phyloP scores from a whole-genome alignment of 2,888 invertebrate genomes.

The Heliconius ismenius region DNA sequence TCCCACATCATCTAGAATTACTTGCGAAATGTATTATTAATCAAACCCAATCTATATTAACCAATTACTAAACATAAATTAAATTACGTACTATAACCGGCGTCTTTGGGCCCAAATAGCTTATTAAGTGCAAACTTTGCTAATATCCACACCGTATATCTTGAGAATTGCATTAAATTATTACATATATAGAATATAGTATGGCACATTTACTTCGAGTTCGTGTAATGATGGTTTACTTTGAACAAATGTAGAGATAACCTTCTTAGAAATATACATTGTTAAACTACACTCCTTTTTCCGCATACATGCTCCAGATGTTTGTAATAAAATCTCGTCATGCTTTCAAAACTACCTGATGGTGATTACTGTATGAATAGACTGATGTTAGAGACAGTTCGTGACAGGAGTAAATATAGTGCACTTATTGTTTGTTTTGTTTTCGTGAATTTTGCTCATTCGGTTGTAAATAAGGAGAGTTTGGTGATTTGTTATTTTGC shows the following conservation, averaged over 20 bases:
- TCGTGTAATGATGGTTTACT: constrained; percentile 8
- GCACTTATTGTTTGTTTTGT: background rate
- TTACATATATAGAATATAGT: background rate
- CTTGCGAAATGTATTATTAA: background rate
- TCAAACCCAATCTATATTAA: constrained; percentile 3
- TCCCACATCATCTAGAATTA: background rate
- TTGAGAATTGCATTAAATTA: constrained; percentile 17
- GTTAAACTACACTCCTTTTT: constrained; percentile 24
- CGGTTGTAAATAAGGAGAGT: background rate
- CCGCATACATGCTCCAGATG: constrained; percentile 36
- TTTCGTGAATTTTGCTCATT: background rate
- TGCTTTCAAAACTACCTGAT: constrained; percentile 35
- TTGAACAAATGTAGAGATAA: constrained; percentile 10
- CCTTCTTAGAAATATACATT: constrained; percentile 25
- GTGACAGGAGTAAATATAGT: constrained; percentile 8
- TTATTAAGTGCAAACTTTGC: constrained; percentile 17
- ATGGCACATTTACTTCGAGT: background rate
- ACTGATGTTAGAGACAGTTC: constrained; percentile 8
- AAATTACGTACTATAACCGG: background rate
- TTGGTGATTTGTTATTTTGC: background rate
- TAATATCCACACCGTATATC: constrained; percentile 9
- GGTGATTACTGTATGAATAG: constrained; percentile 24
- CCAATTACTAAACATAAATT: background rate
- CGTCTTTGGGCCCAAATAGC: constrained; percentile 6
- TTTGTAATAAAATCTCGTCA: constrained; percentile 36